A percentile compares a stretch with the other conserved stretches of the same genome.
These are phyloP conservation scores for Linnaemya vulpina DNA, from an alignment of 2,888 invertebrate genomes.

Conservation along the genomic window DNA sequence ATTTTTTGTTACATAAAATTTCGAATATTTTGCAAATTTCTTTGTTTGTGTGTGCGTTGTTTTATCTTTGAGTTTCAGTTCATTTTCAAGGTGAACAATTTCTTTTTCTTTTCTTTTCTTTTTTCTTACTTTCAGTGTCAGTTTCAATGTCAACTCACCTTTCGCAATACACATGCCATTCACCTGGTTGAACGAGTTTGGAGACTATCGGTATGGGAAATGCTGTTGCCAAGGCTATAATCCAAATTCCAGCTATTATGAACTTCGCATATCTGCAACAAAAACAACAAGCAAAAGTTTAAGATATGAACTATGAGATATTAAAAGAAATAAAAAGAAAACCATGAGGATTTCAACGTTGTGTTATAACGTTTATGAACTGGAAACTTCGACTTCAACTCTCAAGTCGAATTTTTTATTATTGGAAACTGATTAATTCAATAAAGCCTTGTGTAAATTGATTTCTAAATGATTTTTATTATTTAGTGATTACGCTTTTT, in stretches of 20 bases:
- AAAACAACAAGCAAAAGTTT: not conserved
- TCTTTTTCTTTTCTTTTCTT: not conserved
- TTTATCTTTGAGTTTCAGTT: not conserved
- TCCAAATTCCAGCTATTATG: slow-evolving; percentile 82
- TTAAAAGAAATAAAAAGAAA: not conserved
- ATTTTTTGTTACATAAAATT: too few species aligned
- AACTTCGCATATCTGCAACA: slow-evolving; percentile 81
- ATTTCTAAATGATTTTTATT: too few species aligned
- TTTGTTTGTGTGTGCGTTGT: not conserved
- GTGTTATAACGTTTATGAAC: too few species aligned
- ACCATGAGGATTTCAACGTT: too few species aligned
- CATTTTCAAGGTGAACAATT: not conserved
- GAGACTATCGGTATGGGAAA: slow-evolving; percentile 92
- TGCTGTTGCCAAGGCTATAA: slow-evolving; percentile 88
- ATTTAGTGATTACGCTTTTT: too few species aligned
- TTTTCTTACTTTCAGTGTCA: not conserved
- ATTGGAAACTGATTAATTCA: too few species aligned
- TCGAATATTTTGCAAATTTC: not conserved
- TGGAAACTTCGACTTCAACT: too few species aligned
- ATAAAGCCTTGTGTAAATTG: too few species aligned
- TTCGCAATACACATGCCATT: slow-evolving; percentile 86
- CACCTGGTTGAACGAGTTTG: slow-evolving; percentile 85
- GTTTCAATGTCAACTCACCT: slow-evolving; percentile 84
- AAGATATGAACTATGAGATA: slow-evolving; percentile 5
- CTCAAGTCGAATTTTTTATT: too few species aligned